A percentile compares a stretch with the other conserved stretches of the same genome.
phyloP scores from a whole-genome alignment of 2,888 invertebrate species.

The Amiota mariae region DNA sequence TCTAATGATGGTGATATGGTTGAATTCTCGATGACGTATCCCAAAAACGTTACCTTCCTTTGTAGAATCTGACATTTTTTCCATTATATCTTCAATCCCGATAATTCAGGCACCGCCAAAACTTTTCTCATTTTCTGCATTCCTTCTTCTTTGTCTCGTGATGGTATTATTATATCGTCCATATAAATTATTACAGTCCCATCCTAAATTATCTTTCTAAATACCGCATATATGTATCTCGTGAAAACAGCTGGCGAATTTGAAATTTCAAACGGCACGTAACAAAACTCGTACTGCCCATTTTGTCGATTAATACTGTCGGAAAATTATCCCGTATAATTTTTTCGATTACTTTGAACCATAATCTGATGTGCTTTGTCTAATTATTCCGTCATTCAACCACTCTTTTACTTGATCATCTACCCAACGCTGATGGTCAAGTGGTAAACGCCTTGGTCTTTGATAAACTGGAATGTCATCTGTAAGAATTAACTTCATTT shows the following conservation, averaged over 20 bases:
- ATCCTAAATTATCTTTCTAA: conserved; percentile 11
- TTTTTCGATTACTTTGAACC: neutral
- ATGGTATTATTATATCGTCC: conserved; percentile 16
- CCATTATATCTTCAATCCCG: conserved; percentile 40
- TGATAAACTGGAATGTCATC: neutral
- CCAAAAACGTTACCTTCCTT: conserved; percentile 40
- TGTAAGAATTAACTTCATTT: neutral
- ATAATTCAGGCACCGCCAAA: conserved; percentile 26
- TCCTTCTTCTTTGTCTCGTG: neutral
- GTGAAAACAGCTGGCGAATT: conserved; percentile 33
- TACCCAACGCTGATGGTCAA: neutral
- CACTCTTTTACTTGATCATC: neutral
- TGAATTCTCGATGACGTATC: conserved; percentile 41
- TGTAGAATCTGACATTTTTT: conserved; percentile 40
- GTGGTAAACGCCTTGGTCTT: neutral
- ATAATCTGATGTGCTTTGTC: neutral
- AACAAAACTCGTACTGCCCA: conserved; percentile 34
- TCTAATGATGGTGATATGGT: conserved; percentile 38
- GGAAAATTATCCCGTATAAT: conserved; percentile 22
- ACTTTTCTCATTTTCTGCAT: conserved; percentile 26
- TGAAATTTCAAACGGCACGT: conserved; percentile 27
- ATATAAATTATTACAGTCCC: neutral
- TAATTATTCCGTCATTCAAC: neutral
- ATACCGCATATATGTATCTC: conserved; percentile 29
- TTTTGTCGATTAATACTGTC: neutral